These are phyloP conservation scores for Myiozetetes cayanensis DNA, from an alignment of 2,113 vertebrate genomes.

Conservation along the genomic window DNA sequence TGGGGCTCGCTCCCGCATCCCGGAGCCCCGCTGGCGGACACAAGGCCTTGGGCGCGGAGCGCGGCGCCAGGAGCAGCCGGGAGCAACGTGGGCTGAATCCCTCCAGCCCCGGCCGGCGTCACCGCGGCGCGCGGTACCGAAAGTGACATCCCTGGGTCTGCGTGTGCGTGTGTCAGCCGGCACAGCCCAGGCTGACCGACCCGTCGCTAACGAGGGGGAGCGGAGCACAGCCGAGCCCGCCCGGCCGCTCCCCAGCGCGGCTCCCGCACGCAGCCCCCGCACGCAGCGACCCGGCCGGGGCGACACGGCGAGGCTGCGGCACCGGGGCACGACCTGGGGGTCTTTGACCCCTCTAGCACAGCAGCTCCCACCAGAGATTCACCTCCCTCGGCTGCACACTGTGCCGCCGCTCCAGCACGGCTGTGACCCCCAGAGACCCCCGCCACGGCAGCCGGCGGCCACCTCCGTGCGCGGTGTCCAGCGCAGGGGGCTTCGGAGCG, in stretches of 20 bases:
- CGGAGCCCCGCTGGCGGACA: background rate
- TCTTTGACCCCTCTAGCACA: background rate
- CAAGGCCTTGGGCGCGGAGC: background rate
- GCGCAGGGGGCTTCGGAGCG: background rate
- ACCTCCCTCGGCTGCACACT: background rate
- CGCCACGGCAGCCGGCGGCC: background rate
- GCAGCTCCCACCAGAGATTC: background rate
- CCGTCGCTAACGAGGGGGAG: background rate
- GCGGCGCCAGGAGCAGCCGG: background rate
- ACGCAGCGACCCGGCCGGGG: background rate
- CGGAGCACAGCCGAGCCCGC: background rate
- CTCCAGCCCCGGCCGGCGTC: background rate
- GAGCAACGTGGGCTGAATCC: conserved; percentile 43
- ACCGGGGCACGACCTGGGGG: background rate
- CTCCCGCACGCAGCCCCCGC: background rate
- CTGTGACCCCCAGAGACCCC: background rate
- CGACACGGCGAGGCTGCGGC: background rate
- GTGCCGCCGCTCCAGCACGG: background rate
- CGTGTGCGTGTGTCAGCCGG: background rate
- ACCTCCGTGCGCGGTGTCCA: background rate
- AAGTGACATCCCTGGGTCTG: conserved; percentile 23
- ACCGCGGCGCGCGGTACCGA: background rate
- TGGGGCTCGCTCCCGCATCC: background rate
- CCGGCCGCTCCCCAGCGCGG: background rate
- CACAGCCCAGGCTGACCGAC: background rate